Percentiles rank a stretch among this genome's conserved stretches.
Evolutionary conservation across 1,140 invertebrate species (phyloP).

Genomic region (Drosophila pallidifrons): DNA sequence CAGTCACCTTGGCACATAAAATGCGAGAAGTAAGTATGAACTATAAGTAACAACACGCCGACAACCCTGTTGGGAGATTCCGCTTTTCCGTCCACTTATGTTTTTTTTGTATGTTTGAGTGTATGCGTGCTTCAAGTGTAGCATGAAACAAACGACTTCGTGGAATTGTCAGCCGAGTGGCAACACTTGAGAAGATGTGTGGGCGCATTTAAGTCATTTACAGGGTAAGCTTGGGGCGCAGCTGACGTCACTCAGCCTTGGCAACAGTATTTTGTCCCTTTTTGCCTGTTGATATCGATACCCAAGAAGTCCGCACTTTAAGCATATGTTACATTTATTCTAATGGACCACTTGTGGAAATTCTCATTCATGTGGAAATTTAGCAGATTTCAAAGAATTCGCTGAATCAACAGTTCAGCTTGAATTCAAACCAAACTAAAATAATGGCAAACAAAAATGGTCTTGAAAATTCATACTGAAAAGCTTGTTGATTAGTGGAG

Average conservation of each 20-base stretch:
- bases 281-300: constrained; percentile 19
- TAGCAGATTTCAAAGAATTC: neutral
- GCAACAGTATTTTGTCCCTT: constrained; percentile 4
- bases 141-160: constrained; percentile 40
- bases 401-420: neutral
- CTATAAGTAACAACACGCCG: constrained; percentile 2
- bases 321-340: neutral
- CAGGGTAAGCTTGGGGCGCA: neutral
- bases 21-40: constrained; percentile 88
- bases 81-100: neutral
- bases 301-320: neutral
- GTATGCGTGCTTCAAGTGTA: constrained; percentile 27
- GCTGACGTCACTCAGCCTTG: neutral
- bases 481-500: neutral
- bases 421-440: constrained; percentile 6
- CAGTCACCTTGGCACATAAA: constrained; percentile 86
- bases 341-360: constrained; percentile 2
- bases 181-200: constrained; percentile 24
- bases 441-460: too few species aligned
- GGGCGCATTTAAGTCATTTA: constrained; percentile 15
- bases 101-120: neutral
- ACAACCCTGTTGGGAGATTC: neutral
- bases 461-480: neutral
- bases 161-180: constrained; percentile 37
- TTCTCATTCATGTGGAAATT: neutral